These are phyloP conservation scores for Amiota minor DNA, from an alignment of 2,888 invertebrate species.

Conservation along the genomic window DNA sequence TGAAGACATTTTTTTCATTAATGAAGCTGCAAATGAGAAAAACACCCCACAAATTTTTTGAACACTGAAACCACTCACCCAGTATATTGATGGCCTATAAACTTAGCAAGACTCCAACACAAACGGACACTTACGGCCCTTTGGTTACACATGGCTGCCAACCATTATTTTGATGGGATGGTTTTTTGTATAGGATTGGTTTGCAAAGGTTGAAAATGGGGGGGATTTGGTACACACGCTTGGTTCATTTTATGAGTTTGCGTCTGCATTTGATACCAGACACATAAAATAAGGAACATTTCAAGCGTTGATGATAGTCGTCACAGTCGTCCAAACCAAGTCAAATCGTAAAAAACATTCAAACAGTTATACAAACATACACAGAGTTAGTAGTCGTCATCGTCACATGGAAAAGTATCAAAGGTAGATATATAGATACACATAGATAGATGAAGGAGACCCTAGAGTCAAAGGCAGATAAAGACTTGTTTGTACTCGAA, in stretches of 20 bases:
- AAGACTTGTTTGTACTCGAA: conserved; percentile 13
- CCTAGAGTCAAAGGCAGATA: conserved; percentile 13
- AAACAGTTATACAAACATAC: conserved; percentile 16
- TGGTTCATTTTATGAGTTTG: conserved; percentile 29
- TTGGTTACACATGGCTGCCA: too few species aligned
- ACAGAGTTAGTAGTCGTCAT: conserved; percentile 29
- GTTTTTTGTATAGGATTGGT: too few species aligned
- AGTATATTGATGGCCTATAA: too few species aligned
- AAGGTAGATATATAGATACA: conserved; percentile 14
- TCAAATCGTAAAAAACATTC: conserved; percentile 52
- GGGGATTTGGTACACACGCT: background rate
- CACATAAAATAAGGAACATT: conserved; percentile 57
- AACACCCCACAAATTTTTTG: too few species aligned
- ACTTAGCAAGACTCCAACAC: too few species aligned
- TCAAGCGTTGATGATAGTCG: conserved; percentile 39
- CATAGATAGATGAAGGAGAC: conserved; percentile 12
- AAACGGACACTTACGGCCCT: too few species aligned
- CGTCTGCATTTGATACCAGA: conserved; percentile 46
- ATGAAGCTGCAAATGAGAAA: too few species aligned
- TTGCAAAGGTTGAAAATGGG: too few species aligned
- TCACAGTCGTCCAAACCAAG: conserved; percentile 17
- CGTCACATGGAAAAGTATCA: conserved; percentile 31
- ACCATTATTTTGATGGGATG: too few species aligned
- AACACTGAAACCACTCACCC: too few species aligned
- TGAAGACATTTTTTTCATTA: too few species aligned